Base-by-base conservation (phyloP, 2,113 vertebrate genomes). In the Oreocharis arfaki region DNA sequence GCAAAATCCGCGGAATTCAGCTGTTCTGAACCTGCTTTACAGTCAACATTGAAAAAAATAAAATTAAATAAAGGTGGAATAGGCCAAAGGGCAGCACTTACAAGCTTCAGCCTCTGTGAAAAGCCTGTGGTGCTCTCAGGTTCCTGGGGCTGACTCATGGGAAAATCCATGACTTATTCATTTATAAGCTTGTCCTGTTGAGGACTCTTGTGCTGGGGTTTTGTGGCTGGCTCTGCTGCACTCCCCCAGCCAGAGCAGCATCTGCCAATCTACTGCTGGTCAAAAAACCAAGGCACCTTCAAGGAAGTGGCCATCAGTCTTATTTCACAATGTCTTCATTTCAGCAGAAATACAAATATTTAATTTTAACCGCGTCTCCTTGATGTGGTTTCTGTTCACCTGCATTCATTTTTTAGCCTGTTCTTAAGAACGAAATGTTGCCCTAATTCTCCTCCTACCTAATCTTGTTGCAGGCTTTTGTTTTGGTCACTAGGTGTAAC, bases 111-210 rank as follows among this genome's bases (percentile, higher is more conserved):
- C 10, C 13, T 60, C 30, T 77, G 13, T 24, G 26, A 35, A 52
- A 65, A 2, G 5, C 49, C 52, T 83, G n/a, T 35, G 18, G 4
- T 35, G 12, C 24, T 35, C 65, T 30, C 3, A 81, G 20, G 7
- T 61, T 67, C 44, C 35, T 77, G 19, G 19, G 28, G 4, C 8
- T 44, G 37, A 42, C 35, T 37, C 69, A 6, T 0, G 42, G 10
- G 11, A 71, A 70, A 63, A 71, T 18, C 9, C 9, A 4, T 42
- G 7, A 35, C 13, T 59, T 80, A 21, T 30, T 6, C 22, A 23
- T 71, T 49, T 3, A 0, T 37, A 41, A 23, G 0, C 26, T 63
- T 87, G 30, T 39, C 33, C 22, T 7, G 0, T 13, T 26, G 63
- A 73, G 24, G 24, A 63, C 2, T 24, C 22, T 27, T 15, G 22